Percentiles rank a stretch among this genome's conserved stretches.
phyloP scores from a whole-genome alignment of 2,888 invertebrate genomes.

The Pocota personata region DNA sequence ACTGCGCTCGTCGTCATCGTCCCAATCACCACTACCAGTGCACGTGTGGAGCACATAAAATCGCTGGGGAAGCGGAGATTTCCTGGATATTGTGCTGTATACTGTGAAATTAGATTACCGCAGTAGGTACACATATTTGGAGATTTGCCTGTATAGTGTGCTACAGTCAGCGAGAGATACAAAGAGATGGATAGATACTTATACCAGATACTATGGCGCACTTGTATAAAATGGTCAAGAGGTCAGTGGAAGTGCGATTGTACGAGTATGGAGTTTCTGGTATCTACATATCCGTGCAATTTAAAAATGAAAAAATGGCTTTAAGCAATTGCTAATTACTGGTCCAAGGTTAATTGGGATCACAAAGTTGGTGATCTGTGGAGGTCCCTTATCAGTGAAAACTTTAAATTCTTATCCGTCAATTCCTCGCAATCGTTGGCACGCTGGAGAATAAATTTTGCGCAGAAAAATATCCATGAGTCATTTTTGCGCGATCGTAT shows the following conservation, averaged over 20 bases:
- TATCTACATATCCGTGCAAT: conserved; percentile 14
- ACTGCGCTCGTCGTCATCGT: conserved; percentile 35
- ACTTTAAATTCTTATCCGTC: not conserved
- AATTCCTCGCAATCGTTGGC: not conserved
- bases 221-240: conserved; percentile 70
- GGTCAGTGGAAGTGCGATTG: conserved; percentile 66
- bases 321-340: conserved; percentile 64
- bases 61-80: conserved; percentile 54
- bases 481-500: conserved; percentile 47
- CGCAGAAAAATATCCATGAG: conserved; percentile 40
- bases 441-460: conserved; percentile 13
- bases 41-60: conserved; percentile 49
- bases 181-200: conserved; percentile 25
- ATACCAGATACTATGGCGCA: conserved; percentile 41
- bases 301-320: not conserved
- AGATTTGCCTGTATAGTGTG: not conserved
- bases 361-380: conserved; percentile 37
- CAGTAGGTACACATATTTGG: conserved; percentile 25
- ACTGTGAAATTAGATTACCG: conserved; percentile 70
- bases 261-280: not conserved
- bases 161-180: not conserved
- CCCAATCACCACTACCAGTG: conserved; percentile 35
- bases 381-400: conserved; percentile 8
- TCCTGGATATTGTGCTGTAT: conserved; percentile 66
- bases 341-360: conserved; percentile 70